phyloP scores from a whole-genome alignment of 2,888 invertebrate genomes.

The Stegophylla sp. region DNA sequence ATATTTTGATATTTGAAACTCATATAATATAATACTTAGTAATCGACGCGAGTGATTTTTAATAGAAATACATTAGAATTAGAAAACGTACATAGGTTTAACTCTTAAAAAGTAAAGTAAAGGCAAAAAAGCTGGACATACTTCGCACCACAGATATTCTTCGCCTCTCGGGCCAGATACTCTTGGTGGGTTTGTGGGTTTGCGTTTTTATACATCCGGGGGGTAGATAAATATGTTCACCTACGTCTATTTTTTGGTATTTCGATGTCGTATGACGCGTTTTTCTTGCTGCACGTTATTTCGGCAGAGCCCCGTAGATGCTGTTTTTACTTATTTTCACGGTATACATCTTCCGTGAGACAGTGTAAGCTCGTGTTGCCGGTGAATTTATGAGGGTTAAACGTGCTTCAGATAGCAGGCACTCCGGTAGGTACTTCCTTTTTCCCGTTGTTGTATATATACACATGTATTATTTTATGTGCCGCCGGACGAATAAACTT shows the following conservation, averaged over 20 bases:
- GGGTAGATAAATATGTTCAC: too few relatives aligned
- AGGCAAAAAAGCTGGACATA: too few relatives aligned
- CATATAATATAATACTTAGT: too few relatives aligned
- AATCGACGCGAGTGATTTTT: too few relatives aligned
- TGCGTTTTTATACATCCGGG: too few relatives aligned
- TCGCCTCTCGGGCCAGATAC: too few relatives aligned
- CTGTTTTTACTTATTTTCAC: slow-evolving; percentile 36
- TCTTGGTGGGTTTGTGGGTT: too few relatives aligned
- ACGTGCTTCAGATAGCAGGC: slow-evolving; percentile 47
- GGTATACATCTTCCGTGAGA: slow-evolving; percentile 30
- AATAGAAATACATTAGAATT: too few relatives aligned
- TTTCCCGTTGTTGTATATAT: slow-evolving; percentile 14
- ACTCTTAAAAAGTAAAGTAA: too few relatives aligned
- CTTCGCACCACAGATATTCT: too few relatives aligned
- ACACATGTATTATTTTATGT: slow-evolving; percentile 30
- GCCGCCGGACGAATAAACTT: slow-evolving; percentile 48
- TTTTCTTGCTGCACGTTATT: slow-evolving; percentile 26
- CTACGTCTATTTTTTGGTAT: not conserved
- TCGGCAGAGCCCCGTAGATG: not conserved
- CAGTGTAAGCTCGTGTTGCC: slow-evolving; percentile 42
- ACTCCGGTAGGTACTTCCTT: slow-evolving; percentile 25
- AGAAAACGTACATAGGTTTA: too few relatives aligned
- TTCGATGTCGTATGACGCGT: slow-evolving; percentile 9
- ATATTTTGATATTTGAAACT: too few relatives aligned
- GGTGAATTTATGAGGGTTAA: slow-evolving; percentile 54